A percentile compares a stretch with the other conserved stretches of the same genome.
Evolutionary conservation across 2,888 invertebrate species (phyloP).

Genomic region (Eutolmus rufibarbis): DNA sequence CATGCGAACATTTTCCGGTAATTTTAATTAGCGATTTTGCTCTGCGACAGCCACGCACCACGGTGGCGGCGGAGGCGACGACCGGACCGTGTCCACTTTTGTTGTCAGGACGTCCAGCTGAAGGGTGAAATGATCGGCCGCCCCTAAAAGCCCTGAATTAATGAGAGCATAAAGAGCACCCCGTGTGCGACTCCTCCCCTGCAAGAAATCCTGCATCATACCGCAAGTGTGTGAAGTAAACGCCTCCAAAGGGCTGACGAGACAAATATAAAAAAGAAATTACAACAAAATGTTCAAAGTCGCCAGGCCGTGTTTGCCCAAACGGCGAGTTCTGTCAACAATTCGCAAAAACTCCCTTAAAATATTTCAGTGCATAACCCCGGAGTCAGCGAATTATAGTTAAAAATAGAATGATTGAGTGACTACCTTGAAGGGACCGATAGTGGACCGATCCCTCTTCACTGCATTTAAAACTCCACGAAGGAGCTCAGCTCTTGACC

Average conservation of each 20-base stretch:
- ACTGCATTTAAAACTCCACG: not conserved
- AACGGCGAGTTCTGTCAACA: not conserved
- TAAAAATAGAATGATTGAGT: slow-evolving; percentile 23
- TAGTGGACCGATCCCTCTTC: not conserved
- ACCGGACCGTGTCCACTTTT: not conserved
- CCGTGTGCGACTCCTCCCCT: not conserved
- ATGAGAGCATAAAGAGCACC: not conserved
- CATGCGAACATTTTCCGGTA: not conserved
- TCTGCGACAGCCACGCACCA: not conserved
- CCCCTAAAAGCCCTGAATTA: not conserved
- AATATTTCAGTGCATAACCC: not conserved
- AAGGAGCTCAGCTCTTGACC: slow-evolving; percentile 4
- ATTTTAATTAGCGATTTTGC: slow-evolving; percentile 12
- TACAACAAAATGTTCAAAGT: not conserved
- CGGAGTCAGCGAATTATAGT: not conserved
- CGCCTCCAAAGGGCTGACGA: not conserved
- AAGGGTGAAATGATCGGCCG: not conserved
- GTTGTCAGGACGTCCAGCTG: not conserved
- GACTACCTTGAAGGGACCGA: slow-evolving; percentile 10
- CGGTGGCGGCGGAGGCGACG: no score
- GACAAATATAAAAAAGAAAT: no score
- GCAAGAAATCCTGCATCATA: not conserved
- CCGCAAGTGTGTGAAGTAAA: not conserved
- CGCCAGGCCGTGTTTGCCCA: not conserved
- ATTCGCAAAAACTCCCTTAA: not conserved